Evolutionary conservation across 2,888 invertebrate genomes (phyloP).

Genomic region (Lepas anatifera): DNA sequence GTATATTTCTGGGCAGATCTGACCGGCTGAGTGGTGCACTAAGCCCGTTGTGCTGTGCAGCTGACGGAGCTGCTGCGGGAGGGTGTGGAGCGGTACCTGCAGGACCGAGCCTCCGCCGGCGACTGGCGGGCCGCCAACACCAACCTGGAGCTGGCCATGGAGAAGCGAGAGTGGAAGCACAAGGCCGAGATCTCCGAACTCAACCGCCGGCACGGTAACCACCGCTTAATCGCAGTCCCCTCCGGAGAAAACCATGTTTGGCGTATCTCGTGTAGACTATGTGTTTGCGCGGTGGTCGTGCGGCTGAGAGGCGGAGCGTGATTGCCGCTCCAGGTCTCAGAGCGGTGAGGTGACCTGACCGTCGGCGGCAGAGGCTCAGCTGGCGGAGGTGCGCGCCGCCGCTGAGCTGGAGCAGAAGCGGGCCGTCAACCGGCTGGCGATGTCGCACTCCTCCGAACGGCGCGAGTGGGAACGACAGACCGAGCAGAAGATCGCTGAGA

Average conservation of each 20-base stretch:
- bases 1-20: no score
- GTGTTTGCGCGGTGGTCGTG: no score
- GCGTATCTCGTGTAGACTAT: no score
- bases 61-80: constrained; percentile 55
- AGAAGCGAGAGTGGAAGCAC: constrained; percentile 55
- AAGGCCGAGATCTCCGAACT: constrained; percentile 42
- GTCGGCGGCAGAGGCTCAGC: constrained; percentile 45
- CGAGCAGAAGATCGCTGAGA: constrained; percentile 59
- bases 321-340: no score
- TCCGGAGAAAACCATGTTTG: no score
- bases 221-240: no score
- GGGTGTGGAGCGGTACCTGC: constrained; percentile 47
- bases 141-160: constrained; percentile 51
- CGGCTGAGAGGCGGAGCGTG: no score
- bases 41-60: constrained; percentile 39
- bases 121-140: constrained; percentile 47
- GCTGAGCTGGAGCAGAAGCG: constrained; percentile 49
- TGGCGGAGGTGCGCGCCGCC: constrained; percentile 54
- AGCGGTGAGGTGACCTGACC: no score
- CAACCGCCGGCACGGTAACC: constrained; percentile 13
- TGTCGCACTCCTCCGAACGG: constrained; percentile 48
- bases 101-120: constrained; percentile 44
- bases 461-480: constrained; percentile 51
- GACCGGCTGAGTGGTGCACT: no score
- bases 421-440: constrained; percentile 53